Evolutionary conservation across 2,888 invertebrate species (phyloP).

Genomic region (Mallateleia sp.): DNA sequence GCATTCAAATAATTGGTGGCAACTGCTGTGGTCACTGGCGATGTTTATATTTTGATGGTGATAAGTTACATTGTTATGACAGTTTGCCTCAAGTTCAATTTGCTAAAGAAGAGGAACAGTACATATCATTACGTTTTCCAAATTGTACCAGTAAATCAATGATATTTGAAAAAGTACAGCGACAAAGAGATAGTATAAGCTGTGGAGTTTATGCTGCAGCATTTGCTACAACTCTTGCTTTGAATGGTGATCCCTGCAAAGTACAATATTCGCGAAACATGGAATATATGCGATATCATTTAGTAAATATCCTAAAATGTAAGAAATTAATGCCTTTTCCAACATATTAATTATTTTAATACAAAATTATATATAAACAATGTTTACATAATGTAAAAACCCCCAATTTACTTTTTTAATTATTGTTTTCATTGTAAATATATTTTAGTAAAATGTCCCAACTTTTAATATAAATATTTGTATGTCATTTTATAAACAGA

Average conservation of each 20-base stretch:
- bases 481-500: no score
- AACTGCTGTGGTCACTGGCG: conserved; percentile 67
- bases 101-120: conserved; percentile 38
- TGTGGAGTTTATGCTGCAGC: conserved; percentile 77
- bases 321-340: conserved; percentile 55
- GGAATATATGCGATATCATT: conserved; percentile 57
- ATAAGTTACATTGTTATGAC: conserved; percentile 60
- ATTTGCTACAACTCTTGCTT: conserved; percentile 64
- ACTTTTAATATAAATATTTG: no score
- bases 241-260: conserved; percentile 21
- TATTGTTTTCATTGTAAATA: no score
- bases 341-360: conserved; percentile 10
- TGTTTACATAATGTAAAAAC: no score
- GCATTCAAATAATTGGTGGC: conserved; percentile 73
- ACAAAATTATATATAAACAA: no score
- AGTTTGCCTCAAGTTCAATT: conserved; percentile 52
- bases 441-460: no score
- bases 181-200: conserved; percentile 57
- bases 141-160: conserved; percentile 14
- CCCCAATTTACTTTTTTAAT: no score
- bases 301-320: conserved; percentile 43
- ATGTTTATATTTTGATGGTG: conserved; percentile 67
- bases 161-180: conserved; percentile 2
- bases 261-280: conserved; percentile 51
- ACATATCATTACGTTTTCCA: conserved; percentile 65